Conservation (phyloP, 2,888 invertebrate genomes). For the Apamea epomidion region DNA sequence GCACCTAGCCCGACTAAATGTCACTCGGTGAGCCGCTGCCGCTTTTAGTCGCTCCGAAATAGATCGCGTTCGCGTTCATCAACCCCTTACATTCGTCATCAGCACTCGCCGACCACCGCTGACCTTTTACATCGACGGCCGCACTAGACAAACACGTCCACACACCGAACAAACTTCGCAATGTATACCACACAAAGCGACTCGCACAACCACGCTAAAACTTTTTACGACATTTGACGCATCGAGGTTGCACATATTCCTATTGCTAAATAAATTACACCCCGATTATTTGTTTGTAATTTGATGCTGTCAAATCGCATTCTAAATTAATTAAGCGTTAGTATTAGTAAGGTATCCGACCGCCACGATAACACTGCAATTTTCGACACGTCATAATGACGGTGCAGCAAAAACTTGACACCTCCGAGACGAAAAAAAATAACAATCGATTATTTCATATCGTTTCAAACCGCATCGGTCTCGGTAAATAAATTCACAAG, state of each 20-base stretch:
- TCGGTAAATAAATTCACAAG: slow-evolving; percentile 73
- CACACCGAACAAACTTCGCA: slow-evolving; percentile 66
- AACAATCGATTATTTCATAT: slow-evolving; percentile 84
- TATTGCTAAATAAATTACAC: slow-evolving; percentile 67
- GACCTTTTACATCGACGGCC: slow-evolving; percentile 82
- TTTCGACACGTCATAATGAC: slow-evolving; percentile 84
- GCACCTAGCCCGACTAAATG: slow-evolving; percentile 89
- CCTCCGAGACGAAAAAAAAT: slow-evolving; percentile 74
- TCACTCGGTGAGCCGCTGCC: slow-evolving; percentile 88
- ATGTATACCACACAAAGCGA: slow-evolving; percentile 54
- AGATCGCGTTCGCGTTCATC: slow-evolving; percentile 87
- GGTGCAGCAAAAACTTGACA: slow-evolving; percentile 85
- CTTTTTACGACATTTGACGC: slow-evolving; percentile 62
- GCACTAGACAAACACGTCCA: slow-evolving; percentile 65
- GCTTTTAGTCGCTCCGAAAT: slow-evolving; percentile 89
- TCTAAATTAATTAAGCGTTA: slow-evolving; percentile 85
- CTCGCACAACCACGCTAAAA: slow-evolving; percentile 25
- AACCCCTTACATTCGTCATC: slow-evolving; percentile 89
- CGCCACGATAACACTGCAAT: slow-evolving; percentile 82
- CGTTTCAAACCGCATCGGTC: slow-evolving; percentile 74
- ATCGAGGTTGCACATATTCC: slow-evolving; percentile 67
- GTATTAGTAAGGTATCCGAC: slow-evolving; percentile 79
- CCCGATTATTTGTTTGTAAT: slow-evolving; percentile 77
- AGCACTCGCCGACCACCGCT: slow-evolving; percentile 73
- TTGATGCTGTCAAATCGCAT: slow-evolving; percentile 85